A percentile compares a stretch with the other conserved stretches of the same genome.
Conservation (phyloP, 2,888 invertebrate genomes). For the Adineta ricciae region DNA sequence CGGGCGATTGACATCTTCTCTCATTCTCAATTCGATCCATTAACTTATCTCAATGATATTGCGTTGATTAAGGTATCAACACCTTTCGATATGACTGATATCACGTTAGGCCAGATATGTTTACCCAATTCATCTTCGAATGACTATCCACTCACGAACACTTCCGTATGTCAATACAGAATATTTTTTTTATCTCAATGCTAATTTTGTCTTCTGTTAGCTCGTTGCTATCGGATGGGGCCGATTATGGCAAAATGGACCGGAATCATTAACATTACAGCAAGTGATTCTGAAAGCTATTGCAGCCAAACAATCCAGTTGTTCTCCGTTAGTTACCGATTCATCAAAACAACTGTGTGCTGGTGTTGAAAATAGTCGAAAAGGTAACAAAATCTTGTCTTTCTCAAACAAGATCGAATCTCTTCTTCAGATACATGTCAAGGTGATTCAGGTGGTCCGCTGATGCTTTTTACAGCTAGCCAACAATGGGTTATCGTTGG, state of each 20-base stretch:
- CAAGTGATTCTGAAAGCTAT: background rate
- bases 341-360: background rate
- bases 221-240: conserved; percentile 3
- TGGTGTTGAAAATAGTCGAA: background rate
- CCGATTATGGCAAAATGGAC: background rate
- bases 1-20: background rate
- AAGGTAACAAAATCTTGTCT: background rate
- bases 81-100: background rate
- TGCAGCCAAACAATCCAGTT: background rate
- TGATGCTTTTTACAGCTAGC: background rate
- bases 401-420: background rate
- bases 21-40: conserved; percentile 38
- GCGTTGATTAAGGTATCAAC: background rate
- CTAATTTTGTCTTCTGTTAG: background rate
- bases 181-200: background rate
- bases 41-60: conserved; percentile 8
- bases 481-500: background rate
- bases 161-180: background rate
- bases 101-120: background rate
- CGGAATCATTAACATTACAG: background rate
- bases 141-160: background rate
- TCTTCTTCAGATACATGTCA: background rate
- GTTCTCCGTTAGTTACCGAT: background rate
- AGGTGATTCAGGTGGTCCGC: background rate
- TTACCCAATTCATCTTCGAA: background rate